Evolutionary conservation across 2,888 invertebrate genomes (phyloP).

Genomic region (Drosophila percnosoma): DNA sequence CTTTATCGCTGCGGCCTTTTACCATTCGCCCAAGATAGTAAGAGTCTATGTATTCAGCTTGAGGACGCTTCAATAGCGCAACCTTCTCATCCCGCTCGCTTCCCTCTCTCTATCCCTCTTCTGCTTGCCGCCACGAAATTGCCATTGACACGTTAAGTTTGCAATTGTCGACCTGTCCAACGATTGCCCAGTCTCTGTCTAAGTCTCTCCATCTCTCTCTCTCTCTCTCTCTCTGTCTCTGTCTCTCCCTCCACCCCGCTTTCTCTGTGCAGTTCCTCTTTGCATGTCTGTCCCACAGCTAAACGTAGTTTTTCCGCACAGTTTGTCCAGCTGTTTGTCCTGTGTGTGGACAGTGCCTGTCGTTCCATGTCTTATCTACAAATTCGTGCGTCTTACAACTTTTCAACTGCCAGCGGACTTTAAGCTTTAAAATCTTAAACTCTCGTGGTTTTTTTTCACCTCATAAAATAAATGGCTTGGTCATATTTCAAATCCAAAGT

Average conservation of each 20-base stretch:
- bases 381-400: conserved; percentile 60
- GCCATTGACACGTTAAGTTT: conserved; percentile 81
- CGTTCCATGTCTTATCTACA: conserved; percentile 74
- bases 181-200: conserved; percentile 4
- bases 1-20: conserved; percentile 58
- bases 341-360: conserved; percentile 76
- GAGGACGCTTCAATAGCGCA: conserved; percentile 43
- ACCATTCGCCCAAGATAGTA: not conserved
- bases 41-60: conserved; percentile 50
- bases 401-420: conserved; percentile 40
- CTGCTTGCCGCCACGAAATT: conserved; percentile 49
- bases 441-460: conserved; percentile 18
- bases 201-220: not conserved
- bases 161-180: conserved; percentile 67
- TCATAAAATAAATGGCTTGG: conserved; percentile 39
- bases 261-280: conserved; percentile 5
- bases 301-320: conserved; percentile 79
- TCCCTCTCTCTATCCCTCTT: not conserved
- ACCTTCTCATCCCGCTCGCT: not conserved
- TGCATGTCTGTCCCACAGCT: conserved; percentile 59
- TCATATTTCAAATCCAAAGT: conserved; percentile 75
- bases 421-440: conserved; percentile 36
- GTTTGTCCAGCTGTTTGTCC: conserved; percentile 66
- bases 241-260: not conserved
- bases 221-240: not conserved